Evolutionary conservation across 2,888 invertebrate genomes (phyloP).

Genomic region (Philonicus albiceps): DNA sequence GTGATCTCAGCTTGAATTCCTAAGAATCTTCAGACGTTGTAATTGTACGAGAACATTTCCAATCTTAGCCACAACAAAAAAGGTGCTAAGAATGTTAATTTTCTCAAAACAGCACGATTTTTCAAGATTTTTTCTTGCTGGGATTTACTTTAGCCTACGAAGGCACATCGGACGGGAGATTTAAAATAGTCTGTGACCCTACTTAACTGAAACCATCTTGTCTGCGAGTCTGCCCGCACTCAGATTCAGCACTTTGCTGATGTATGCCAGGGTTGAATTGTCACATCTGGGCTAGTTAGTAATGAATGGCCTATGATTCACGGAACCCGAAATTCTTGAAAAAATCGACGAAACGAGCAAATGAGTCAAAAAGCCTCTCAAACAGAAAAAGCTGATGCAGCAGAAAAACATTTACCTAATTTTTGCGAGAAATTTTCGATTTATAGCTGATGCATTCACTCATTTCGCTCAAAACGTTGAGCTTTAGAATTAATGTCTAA

Average conservation of each 20-base stretch:
- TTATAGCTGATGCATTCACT: too few relatives aligned
- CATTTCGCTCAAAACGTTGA: too few relatives aligned
- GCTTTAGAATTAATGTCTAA: too few relatives aligned
- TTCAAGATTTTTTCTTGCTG: background rate
- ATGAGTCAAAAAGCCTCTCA: background rate
- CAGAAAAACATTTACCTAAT: background rate
- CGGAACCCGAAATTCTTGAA: background rate
- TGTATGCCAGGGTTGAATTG: background rate
- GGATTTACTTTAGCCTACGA: background rate
- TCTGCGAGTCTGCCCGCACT: background rate
- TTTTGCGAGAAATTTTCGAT: background rate
- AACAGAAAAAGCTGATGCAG: background rate
- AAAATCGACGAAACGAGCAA: background rate
- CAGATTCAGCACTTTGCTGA: background rate
- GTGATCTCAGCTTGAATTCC: background rate
- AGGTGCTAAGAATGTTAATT: background rate
- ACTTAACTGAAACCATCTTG: conserved; percentile 3
- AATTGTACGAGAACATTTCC: background rate
- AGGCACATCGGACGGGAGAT: background rate
- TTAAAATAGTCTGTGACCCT: conserved; percentile 20
- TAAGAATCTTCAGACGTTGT: conserved; percentile 5
- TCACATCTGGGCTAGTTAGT: conserved; percentile 7
- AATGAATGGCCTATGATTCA: conserved; percentile 7
- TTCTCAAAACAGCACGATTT: background rate
- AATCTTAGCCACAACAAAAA: background rate